phyloP scores from a whole-genome alignment of 2,888 invertebrate genomes.

The Gortyna flavago region DNA sequence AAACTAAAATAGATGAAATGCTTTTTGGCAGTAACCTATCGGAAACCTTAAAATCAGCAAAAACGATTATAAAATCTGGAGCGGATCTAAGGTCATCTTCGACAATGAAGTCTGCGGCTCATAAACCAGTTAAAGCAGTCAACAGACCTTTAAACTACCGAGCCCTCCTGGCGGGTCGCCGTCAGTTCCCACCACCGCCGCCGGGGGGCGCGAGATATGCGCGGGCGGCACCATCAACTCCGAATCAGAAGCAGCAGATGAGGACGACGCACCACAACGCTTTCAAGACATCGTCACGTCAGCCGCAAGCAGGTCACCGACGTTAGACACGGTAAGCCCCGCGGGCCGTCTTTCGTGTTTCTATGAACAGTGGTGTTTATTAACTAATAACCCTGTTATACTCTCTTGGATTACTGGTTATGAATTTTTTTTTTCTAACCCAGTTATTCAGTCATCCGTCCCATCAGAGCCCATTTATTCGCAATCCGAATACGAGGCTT shows the following conservation, averaged over 20 bases:
- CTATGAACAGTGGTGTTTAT: slow-evolving; percentile 2
- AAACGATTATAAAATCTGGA: not conserved
- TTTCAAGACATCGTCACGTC: too few relatives aligned
- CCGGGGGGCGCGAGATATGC: not conserved
- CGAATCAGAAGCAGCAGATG: not conserved
- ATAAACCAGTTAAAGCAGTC: not conserved
- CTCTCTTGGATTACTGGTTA: not conserved
- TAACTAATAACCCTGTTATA: not conserved
- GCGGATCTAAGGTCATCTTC: not conserved
- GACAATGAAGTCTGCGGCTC: not conserved
- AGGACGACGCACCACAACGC: too few relatives aligned
- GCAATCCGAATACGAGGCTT: not conserved
- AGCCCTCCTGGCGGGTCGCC: not conserved
- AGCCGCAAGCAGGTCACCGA: not conserved
- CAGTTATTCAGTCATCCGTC: not conserved
- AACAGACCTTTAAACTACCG: not conserved
- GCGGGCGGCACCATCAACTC: not conserved
- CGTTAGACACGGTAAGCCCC: not conserved
- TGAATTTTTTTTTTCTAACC: not conserved
- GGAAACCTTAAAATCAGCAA: not conserved
- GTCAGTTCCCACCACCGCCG: not conserved
- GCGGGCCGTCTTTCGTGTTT: not conserved
- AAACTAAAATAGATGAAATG: not conserved
- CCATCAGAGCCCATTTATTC: slow-evolving; percentile 11
- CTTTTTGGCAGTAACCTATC: not conserved